Evolutionary conservation across 2,888 invertebrate genomes (phyloP).

Genomic region (Drosophila pseudotakahashii): DNA sequence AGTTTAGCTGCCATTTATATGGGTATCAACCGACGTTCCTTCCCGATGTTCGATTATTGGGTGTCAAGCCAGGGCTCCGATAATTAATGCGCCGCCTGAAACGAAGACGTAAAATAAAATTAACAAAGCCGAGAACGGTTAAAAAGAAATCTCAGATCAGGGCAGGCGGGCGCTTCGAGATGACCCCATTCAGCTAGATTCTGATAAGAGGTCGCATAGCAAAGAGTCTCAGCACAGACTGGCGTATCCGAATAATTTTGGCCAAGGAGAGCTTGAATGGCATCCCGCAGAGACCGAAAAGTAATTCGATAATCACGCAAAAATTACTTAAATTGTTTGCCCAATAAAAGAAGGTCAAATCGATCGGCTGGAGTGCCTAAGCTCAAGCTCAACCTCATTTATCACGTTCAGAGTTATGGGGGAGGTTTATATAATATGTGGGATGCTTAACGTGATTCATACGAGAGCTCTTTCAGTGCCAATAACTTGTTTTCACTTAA

Average conservation of each 20-base stretch:
- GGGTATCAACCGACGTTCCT: slow-evolving; percentile 56
- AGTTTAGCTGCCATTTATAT: slow-evolving; percentile 63
- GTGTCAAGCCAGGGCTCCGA: slow-evolving; percentile 41
- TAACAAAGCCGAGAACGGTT: slow-evolving; percentile 34
- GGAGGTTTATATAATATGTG: slow-evolving; percentile 42
- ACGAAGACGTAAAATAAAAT: slow-evolving; percentile 47
- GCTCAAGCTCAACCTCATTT: slow-evolving; percentile 31
- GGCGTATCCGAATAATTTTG: slow-evolving; percentile 2
- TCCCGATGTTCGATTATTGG: slow-evolving; percentile 38
- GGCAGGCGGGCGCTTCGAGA: slow-evolving; percentile 18
- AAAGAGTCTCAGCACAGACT: neutral
- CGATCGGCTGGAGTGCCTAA: slow-evolving; percentile 20
- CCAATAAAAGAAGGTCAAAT: slow-evolving; percentile 39
- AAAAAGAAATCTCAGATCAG: slow-evolving; percentile 55
- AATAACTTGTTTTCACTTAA: slow-evolving; percentile 30
- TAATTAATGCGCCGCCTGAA: slow-evolving; percentile 63
- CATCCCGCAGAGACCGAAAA: slow-evolving; percentile 29
- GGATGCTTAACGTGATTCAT: slow-evolving; percentile 31
- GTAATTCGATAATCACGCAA: slow-evolving; percentile 9
- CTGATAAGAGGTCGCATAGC: slow-evolving; percentile 49
- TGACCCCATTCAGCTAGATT: slow-evolving; percentile 56
- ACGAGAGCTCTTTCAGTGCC: slow-evolving; percentile 12
- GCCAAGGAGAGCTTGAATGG: slow-evolving; percentile 1
- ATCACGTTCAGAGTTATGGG: slow-evolving; percentile 41
- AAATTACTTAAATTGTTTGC: slow-evolving; percentile 20